Percentiles rank a stretch among this genome's conserved stretches.
Evolutionary conservation across 2,113 vertebrate species (phyloP).

Genomic region (Australoheros scitulus): DNA sequence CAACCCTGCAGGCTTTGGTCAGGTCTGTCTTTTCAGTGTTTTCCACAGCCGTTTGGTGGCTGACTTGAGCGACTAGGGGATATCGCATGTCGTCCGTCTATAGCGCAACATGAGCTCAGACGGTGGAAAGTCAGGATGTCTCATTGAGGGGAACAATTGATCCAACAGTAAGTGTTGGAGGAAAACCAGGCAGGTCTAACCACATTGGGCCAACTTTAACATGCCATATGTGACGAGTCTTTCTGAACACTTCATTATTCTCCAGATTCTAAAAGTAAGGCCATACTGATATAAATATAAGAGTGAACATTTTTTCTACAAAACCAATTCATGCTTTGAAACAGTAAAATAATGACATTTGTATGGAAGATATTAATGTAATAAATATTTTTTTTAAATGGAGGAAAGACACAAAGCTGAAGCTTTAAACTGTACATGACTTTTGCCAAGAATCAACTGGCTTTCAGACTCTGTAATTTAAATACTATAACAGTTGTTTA

Average conservation of each 20-base stretch:
- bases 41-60: slow-evolving; percentile 31
- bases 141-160: slow-evolving; percentile 62
- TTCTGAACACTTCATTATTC: slow-evolving; percentile 12
- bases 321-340: neutral
- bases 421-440: too few species aligned
- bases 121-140: slow-evolving; percentile 55
- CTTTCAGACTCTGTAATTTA: neutral
- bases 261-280: neutral
- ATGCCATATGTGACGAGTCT: slow-evolving; percentile 14
- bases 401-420: too few species aligned
- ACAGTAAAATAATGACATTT: neutral
- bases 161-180: slow-evolving; percentile 51
- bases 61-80: slow-evolving; percentile 4
- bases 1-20: neutral
- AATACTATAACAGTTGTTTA: neutral
- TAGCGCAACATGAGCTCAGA: slow-evolving; percentile 60
- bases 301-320: neutral
- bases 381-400: too few species aligned
- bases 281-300: neutral
- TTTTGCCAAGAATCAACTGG: neutral
- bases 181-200: slow-evolving; percentile 32
- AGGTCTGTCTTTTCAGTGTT: slow-evolving; percentile 22
- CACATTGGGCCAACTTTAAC: slow-evolving; percentile 24
- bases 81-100: slow-evolving; percentile 49
- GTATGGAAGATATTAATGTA: neutral